A percentile compares a stretch with the other conserved stretches of the same genome.
Conservation (phyloP, 2,888 invertebrate genomes). For the Scaptomyza flava region DNA sequence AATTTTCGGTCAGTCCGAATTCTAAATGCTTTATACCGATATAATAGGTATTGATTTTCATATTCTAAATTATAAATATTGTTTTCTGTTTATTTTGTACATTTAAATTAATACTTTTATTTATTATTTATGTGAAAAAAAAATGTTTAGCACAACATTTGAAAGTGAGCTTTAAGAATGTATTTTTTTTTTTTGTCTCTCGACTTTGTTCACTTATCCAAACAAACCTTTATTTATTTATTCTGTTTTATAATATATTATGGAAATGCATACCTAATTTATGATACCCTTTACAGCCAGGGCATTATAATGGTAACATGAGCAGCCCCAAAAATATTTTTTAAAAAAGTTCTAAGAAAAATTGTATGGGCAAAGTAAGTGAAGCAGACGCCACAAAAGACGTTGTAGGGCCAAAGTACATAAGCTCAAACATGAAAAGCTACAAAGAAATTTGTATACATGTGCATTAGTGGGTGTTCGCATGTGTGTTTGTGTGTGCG, state of each 20-base stretch:
- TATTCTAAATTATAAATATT: background rate
- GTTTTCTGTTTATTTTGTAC: too few relatives aligned
- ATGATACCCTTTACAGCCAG: background rate
- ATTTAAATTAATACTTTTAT: too few relatives aligned
- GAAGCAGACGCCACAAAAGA: conserved; percentile 73
- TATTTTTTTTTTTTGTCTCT: too few relatives aligned
- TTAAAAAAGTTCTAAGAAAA: conserved; percentile 56
- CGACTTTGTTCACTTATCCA: too few relatives aligned
- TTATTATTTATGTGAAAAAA: too few relatives aligned
- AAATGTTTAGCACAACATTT: background rate
- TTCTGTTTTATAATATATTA: background rate
- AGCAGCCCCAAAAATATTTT: conserved; percentile 53
- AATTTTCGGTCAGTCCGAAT: background rate
- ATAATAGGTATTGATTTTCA: background rate
- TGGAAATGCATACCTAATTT: background rate
- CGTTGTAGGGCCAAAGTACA: conserved; percentile 53
- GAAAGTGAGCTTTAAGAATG: background rate
- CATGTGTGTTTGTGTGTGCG: conserved; percentile 10
- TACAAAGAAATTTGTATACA: conserved; percentile 79
- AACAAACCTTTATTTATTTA: background rate
- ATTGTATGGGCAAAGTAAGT: conserved; percentile 73
- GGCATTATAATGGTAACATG: conserved; percentile 54
- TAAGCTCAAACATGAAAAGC: conserved; percentile 66
- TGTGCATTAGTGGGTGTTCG: conserved; percentile 61
- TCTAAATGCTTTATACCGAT: background rate